Conservation (phyloP, 2,888 invertebrate genomes). For the Morpho helenor region DNA sequence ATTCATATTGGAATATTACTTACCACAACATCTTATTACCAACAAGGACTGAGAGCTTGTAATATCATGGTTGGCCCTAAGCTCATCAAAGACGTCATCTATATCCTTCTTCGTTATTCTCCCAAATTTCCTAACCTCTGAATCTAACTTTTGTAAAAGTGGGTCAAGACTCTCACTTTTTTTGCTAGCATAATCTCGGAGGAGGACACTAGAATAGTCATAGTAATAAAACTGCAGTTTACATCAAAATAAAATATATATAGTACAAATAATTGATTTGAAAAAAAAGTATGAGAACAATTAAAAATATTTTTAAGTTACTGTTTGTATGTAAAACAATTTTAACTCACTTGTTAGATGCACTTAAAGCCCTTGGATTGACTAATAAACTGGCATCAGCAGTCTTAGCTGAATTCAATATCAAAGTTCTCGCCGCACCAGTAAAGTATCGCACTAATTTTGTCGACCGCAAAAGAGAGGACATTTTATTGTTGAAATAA, state of each 20-base stretch:
- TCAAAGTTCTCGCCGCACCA: constrained; percentile 84
- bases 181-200: constrained; percentile 76
- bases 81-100: constrained; percentile 88
- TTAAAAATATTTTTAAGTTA: no score
- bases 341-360: constrained; percentile 58
- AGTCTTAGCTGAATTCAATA: constrained; percentile 82
- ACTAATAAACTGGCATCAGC: constrained; percentile 79
- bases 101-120: constrained; percentile 86
- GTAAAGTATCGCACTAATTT: constrained; percentile 87
- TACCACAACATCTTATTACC: constrained; percentile 90
- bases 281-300: no score
- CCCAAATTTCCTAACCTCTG: constrained; percentile 84
- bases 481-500: constrained; percentile 61
- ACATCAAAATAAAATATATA: constrained; percentile 6
- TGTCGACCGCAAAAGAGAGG: constrained; percentile 84
- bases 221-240: constrained; percentile 20
- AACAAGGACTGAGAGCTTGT: constrained; percentile 88
- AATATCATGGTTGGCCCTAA: constrained; percentile 82
- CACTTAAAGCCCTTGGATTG: constrained; percentile 58
- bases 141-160: constrained; percentile 82
- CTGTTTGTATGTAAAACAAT: not conserved
- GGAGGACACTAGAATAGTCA: constrained; percentile 69
- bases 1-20: constrained; percentile 25
- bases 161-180: constrained; percentile 82
- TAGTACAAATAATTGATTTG: no score